A percentile compares a stretch with the other conserved stretches of the same genome.
Conservation (phyloP, 2,113 vertebrate genomes). For the Trachemys scripta region DNA sequence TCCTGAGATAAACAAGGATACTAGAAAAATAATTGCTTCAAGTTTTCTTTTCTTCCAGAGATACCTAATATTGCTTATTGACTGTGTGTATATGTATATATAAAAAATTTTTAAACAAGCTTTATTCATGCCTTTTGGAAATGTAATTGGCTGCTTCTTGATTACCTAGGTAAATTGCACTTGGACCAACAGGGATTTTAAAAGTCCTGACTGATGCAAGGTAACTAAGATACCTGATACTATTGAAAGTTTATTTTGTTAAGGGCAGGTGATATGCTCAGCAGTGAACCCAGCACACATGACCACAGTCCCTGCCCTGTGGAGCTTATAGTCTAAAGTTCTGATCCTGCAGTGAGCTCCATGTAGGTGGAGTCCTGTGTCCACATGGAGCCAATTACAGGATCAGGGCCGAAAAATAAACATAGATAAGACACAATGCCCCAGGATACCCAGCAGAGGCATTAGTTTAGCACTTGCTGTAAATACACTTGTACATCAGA, state of each 20-base stretch:
- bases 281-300: background rate
- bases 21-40: background rate
- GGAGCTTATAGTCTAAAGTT: background rate
- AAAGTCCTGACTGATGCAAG: background rate
- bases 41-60: background rate
- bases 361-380: background rate
- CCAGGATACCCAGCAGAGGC: constrained; percentile 21
- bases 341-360: background rate
- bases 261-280: background rate
- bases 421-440: background rate
- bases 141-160: rapidly evolving
- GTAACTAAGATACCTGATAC: background rate
- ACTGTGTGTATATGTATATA: background rate
- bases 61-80: background rate
- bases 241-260: background rate
- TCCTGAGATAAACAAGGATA: constrained; percentile 16
- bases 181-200: constrained; percentile 7
- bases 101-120: background rate
- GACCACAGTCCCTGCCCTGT: background rate
- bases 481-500: constrained; percentile 4
- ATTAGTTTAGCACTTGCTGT: constrained; percentile 25
- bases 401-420: constrained; percentile 35
- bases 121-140: background rate
- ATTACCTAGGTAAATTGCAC: background rate
- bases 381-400: background rate